Percentiles rank a stretch among this genome's conserved stretches.
Conservation (phyloP, 2,113 vertebrate genomes). For the Alethe diademata region DNA sequence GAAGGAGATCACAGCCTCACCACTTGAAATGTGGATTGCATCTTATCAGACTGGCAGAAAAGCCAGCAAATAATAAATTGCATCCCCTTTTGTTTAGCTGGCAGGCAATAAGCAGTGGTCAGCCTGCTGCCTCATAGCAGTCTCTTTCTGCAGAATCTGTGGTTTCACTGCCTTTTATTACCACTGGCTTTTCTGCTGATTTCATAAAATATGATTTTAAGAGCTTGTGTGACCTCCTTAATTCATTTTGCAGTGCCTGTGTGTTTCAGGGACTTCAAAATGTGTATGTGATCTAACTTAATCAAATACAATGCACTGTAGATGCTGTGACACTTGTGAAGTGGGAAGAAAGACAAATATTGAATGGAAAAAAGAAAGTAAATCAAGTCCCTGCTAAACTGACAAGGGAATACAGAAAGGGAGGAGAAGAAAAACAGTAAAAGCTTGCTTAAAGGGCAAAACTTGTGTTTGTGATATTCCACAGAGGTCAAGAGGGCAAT, state of each 20-base stretch:
- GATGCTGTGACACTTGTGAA: background rate
- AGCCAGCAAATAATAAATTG: background rate
- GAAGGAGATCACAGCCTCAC: background rate
- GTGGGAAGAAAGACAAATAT: conserved; percentile 36
- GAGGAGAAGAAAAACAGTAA: background rate
- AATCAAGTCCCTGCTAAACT: conserved; percentile 1
- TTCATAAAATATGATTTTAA: conserved; percentile 28
- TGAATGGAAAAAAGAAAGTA: conserved; percentile 10
- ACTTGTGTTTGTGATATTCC: background rate
- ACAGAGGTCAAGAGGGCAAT: background rate
- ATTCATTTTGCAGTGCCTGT: background rate
- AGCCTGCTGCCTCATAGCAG: background rate
- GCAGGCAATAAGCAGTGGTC: conserved; percentile 8
- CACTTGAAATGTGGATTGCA: background rate
- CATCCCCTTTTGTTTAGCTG: background rate
- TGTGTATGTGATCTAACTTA: conserved; percentile 37
- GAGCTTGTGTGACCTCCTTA: conserved; percentile 1
- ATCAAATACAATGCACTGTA: conserved; percentile 42
- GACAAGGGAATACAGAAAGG: background rate
- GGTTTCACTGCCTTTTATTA: conserved; percentile 13
- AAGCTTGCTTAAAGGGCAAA: background rate
- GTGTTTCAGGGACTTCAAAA: conserved; percentile 28
- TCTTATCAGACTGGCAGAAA: background rate
- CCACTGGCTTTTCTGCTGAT: background rate
- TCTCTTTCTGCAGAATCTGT: conserved; percentile 1